These are phyloP conservation scores for Lycaon pictus DNA, from an alignment of 2,113 vertebrate genomes.

Conservation along the genomic window DNA sequence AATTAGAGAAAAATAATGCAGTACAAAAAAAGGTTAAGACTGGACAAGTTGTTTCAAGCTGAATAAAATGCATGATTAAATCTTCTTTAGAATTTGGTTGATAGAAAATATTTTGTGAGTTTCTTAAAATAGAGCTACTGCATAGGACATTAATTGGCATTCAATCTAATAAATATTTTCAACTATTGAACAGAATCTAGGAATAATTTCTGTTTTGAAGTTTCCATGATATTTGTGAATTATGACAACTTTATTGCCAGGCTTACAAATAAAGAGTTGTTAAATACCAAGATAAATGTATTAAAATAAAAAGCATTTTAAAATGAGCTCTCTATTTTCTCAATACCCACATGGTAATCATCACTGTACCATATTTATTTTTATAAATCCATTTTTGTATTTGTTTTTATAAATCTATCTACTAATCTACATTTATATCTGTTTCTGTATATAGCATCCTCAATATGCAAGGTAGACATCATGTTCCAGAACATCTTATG, in stretches of 20 bases:
- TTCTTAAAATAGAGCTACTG: background rate
- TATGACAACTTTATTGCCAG: background rate
- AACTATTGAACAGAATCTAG: background rate
- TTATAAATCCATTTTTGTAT: background rate
- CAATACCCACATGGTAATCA: background rate
- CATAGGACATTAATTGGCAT: background rate
- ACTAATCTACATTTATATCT: background rate
- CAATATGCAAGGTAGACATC: background rate
- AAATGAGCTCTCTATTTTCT: background rate
- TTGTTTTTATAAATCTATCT: background rate
- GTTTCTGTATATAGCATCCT: background rate
- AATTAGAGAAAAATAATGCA: background rate
- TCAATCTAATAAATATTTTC: background rate
- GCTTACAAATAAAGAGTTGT: background rate
- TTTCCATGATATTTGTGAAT: slow-evolving; percentile 32
- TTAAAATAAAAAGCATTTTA: slow-evolving; percentile 19
- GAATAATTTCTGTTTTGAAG: slow-evolving; percentile 46
- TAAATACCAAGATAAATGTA: background rate
- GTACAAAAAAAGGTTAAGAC: background rate
- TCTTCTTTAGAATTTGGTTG: slow-evolving; percentile 2
- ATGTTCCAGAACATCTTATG: background rate
- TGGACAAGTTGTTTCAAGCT: background rate
- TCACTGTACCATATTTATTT: background rate
- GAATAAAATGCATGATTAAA: background rate
- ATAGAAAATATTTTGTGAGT: background rate